phyloP scores from a whole-genome alignment of 1,140 invertebrate species.

The Nebria ingens region DNA sequence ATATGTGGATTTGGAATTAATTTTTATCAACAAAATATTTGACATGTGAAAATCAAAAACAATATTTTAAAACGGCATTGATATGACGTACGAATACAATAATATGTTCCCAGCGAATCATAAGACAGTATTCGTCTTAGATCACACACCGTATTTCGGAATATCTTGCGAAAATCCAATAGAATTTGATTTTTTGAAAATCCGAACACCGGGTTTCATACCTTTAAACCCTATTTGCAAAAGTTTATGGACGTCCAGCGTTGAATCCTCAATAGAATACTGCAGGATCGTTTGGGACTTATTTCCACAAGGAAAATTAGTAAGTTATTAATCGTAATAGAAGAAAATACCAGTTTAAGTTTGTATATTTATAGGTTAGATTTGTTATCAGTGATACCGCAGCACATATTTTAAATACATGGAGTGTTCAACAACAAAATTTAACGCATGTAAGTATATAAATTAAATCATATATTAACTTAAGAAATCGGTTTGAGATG shows the following conservation, averaged over 20 bases:
- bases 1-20: too few species aligned
- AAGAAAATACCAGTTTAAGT: background rate
- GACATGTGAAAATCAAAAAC: slow-evolving; percentile 5
- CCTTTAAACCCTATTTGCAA: slow-evolving; percentile 73
- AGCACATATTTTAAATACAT: slow-evolving; percentile 71
- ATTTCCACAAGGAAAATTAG: slow-evolving; percentile 78
- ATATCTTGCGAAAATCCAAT: slow-evolving; percentile 76
- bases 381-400: slow-evolving; percentile 75
- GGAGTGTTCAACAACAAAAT: slow-evolving; percentile 70
- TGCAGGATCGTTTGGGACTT: slow-evolving; percentile 94
- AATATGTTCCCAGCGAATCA: slow-evolving; percentile 62
- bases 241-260: slow-evolving; percentile 87
- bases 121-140: slow-evolving; percentile 91
- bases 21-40: too few species aligned
- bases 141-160: slow-evolving; percentile 82
- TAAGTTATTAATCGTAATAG: slow-evolving; percentile 34
- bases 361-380: slow-evolving; percentile 49
- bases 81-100: background rate
- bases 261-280: slow-evolving; percentile 90
- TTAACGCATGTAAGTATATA: slow-evolving; percentile 62
- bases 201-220: slow-evolving; percentile 55
- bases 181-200: slow-evolving; percentile 79
- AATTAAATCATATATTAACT: slow-evolving; percentile 13
- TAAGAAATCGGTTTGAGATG: too few species aligned
- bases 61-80: background rate